Evolutionary conservation across 2,113 vertebrate species (phyloP), one percentile per base, ranked within the genome.

Genomic region (Cettia cetti): DNA sequence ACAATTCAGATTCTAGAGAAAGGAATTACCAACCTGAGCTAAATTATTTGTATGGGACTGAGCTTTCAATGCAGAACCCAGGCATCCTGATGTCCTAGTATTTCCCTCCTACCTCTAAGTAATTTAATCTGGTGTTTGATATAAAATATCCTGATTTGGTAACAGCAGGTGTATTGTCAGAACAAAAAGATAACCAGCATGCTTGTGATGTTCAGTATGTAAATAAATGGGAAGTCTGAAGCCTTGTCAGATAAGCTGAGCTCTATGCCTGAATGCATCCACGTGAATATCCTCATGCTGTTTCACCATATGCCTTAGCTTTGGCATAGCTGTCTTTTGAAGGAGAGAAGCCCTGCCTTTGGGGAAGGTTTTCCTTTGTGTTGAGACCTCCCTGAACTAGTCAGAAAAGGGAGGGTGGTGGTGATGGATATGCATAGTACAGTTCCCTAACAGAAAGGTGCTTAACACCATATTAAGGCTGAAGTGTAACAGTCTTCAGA

Each of bases 271-370:
- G 54, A 30, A 9, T 89, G 60, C 77, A 52, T 72, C 71, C 4
- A 0, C 0, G 1, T 65, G 83, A 53, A 54, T 84, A 40, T 84
- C 64, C 68, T 86, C 94, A 77, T 4, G 60, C 95, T 97, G 95
- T 39, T 70, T 93, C 27, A 21, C 94, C 89, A 74, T 94, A 80
- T 97, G 94, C 79, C 92, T 89, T 21, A 39, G 52, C 27, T 6
- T 33, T 74, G 47, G 45, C 71, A 26, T 53, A 20, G n/a, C 50
- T 81, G 27, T 20, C 61, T 42, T 45, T 13, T 40, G 50, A 33
- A 92, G 66, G n/a, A 79, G 56, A 86, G 50, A 27, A 70, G 40
- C 39, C 28, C 28, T 91, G 76, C 26, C 56, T 66, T 76, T 63
- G 40, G 35, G 35, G 57, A 66, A 31, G 65, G 19, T 50, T 82